phyloP scores from a whole-genome alignment of 2,113 vertebrate genomes.

The Nothocercus julius region DNA sequence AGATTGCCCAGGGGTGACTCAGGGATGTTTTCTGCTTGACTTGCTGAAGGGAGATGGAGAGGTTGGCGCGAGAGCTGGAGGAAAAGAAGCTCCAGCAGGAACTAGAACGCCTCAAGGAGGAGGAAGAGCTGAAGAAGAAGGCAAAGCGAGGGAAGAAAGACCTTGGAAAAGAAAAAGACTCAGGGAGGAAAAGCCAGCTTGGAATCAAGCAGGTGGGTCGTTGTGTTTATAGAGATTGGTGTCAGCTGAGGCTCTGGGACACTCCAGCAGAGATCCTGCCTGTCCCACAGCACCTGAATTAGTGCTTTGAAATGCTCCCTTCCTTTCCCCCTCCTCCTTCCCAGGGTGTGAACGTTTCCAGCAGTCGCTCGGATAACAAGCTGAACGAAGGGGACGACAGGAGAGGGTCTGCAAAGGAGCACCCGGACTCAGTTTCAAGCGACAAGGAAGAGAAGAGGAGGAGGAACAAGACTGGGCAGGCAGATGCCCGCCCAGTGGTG shows the following conservation, averaged over 20 bases:
- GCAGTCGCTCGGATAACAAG: conserved; percentile 25
- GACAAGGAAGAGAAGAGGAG: conserved; percentile 65
- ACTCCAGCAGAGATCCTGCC: not conserved
- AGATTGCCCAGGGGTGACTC: not conserved
- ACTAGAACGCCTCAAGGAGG: conserved; percentile 71
- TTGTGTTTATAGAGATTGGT: not conserved
- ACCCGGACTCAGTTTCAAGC: conserved; percentile 12
- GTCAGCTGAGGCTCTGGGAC: not conserved
- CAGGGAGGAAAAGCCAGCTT: conserved; percentile 65
- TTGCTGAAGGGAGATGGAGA: conserved; percentile 76
- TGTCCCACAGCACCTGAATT: not conserved
- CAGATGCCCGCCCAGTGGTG: not conserved
- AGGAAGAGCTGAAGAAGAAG: conserved; percentile 80
- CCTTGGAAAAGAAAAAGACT: conserved; percentile 65
- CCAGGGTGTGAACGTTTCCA: not conserved
- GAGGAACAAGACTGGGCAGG: conserved; percentile 5
- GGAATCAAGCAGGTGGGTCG: conserved; percentile 69
- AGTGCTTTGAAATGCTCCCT: not conserved
- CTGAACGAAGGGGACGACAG: not conserved
- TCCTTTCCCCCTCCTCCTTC: not conserved
- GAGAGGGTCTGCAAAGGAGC: conserved; percentile 60
- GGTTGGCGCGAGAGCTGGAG: conserved; percentile 65
- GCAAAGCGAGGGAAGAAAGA: conserved; percentile 74
- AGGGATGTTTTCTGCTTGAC: not conserved
- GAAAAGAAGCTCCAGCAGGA: conserved; percentile 75